Evolutionary conservation across 2,888 invertebrate species (phyloP).

Genomic region (Buathra laborator): DNA sequence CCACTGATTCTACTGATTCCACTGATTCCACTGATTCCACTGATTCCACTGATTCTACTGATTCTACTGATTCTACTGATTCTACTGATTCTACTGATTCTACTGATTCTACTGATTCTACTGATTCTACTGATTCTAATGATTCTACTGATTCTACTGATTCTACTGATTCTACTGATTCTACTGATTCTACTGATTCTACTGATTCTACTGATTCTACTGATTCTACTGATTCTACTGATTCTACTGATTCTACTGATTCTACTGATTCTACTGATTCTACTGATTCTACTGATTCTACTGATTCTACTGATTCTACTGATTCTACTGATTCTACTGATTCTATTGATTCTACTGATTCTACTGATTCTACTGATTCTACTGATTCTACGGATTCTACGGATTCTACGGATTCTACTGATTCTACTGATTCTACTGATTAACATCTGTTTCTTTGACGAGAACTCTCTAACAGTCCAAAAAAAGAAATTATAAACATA

Average conservation of each 20-base stretch:
- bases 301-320: no score
- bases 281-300: not conserved
- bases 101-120: not conserved
- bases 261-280: not conserved
- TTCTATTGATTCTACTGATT: no score
- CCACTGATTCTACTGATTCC: no score
- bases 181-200: slow-evolving; percentile 12
- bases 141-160: not conserved
- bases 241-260: not conserved
- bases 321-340: no score
- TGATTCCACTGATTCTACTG: not conserved
- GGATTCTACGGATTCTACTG: no score
- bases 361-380: no score
- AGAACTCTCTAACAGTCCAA: no score
- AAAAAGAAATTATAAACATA: no score
- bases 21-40: no score
- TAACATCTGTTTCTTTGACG: no score
- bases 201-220: slow-evolving; percentile 12
- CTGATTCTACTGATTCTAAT: not conserved
- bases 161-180: slow-evolving; percentile 6
- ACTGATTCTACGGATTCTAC: no score
- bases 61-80: not conserved
- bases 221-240: not conserved
- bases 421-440: no score
- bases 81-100: not conserved